Percentiles rank a stretch among this genome's conserved stretches.
Evolutionary conservation across 2,113 vertebrate species (phyloP).

Genomic region (Phaethornis superciliosus): DNA sequence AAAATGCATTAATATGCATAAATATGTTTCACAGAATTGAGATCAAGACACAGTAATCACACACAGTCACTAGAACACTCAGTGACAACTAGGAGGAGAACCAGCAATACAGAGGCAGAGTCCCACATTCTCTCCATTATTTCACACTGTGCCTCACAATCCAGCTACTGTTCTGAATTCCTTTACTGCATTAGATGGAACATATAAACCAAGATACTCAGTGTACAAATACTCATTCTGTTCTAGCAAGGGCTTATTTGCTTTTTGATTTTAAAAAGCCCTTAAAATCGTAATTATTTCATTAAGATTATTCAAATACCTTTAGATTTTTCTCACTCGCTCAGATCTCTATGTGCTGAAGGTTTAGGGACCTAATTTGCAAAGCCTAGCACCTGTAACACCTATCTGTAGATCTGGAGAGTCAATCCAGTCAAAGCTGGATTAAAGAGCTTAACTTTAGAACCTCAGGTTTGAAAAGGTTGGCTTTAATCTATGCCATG

Average conservation of each 20-base stretch:
- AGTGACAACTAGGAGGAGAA: not conserved
- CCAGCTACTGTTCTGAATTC: not conserved
- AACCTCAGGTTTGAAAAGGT: conserved; percentile 44
- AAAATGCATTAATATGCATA: not conserved
- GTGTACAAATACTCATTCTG: not conserved
- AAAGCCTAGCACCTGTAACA: conserved; percentile 50
- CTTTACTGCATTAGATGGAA: not conserved
- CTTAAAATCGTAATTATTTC: not conserved
- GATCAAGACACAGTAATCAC: not conserved
- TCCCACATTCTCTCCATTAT: not conserved
- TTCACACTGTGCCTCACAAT: not conserved
- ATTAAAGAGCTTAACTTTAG: conserved; percentile 60
- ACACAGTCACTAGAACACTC: not conserved
- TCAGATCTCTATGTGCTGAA: not conserved
- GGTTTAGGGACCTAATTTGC: not conserved
- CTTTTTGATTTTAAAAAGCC: not conserved
- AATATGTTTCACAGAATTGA: not conserved
- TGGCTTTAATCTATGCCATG: conserved; percentile 63
- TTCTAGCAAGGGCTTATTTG: not conserved
- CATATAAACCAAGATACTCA: not conserved
- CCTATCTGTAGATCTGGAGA: conserved; percentile 29
- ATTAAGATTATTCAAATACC: not conserved
- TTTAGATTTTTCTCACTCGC: not conserved
- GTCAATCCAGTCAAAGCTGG: conserved; percentile 10
- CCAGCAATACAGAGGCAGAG: not conserved